Evolutionary conservation across 1,140 invertebrate species (phyloP), one percentile per base, ranked within the genome.

Genomic region (Drosophila miranda): DNA sequence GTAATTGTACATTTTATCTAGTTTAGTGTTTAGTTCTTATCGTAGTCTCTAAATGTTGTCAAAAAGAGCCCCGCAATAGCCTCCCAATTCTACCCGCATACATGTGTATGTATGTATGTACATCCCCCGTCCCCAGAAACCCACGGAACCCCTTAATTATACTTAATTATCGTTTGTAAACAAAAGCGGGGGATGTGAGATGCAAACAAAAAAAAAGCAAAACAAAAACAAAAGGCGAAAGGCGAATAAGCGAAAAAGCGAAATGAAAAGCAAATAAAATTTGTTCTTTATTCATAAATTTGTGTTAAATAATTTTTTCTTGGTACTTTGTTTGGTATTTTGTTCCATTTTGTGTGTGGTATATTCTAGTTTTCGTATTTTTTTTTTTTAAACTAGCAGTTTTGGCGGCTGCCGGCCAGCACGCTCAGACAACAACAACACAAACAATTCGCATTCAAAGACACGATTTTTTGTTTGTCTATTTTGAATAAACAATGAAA

Each of bases 1-100:
- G 70, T 73, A 75, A 59, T 75, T 75, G 71, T 75, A 75, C 60
- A 73, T 76, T 80, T 77, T 55, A 68, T 60, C 58, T 84, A 86
- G 77, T 81, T 81, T 84, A 84, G 73, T 74, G 73, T 84, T 84
- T 87, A 77, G 83, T 87, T 84, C 50, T 76, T 84, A 84, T 80
- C 57, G 78, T 83, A 83, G 80, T 84, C 76, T 84, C 69, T 83
- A 83, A 83, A 73, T 81, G 78, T 81, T 82, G 80, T 81, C 41
- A 43, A 67, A 60, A 46, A 46, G 66, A 75, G 48, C 5, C 54
- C 70, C 38, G 53, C 67, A 71, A 71, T 53, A 71, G 30, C 50
- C 49, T 68, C 56, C 42, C 50, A 43, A 67, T 48, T 19, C 28
- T 5, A 30, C 23, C 6, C 23, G n/a, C 44, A 9, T 14, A 16